Conservation (phyloP, 2,797 vertebrate species). For the Falco columbarius region DNA sequence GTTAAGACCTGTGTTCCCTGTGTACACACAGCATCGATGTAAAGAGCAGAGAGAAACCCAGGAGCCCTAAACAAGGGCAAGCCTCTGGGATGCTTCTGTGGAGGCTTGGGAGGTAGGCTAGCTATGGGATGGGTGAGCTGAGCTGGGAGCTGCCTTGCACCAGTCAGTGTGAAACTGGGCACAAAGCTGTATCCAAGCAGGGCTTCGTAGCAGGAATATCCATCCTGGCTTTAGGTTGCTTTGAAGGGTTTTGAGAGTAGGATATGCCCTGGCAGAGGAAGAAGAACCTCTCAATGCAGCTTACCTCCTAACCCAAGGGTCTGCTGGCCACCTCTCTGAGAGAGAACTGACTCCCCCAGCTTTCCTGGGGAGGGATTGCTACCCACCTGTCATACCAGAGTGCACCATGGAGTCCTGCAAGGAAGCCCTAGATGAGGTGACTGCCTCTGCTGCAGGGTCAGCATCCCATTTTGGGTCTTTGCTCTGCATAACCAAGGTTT, state of each 20-base stretch:
- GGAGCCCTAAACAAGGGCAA: not conserved
- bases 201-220: not conserved
- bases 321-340: not conserved
- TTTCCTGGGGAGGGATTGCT: not conserved
- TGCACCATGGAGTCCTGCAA: rapidly evolving
- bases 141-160: not conserved
- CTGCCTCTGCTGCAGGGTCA: not conserved
- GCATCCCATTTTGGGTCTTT: not conserved
- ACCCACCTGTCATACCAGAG: rapidly evolving
- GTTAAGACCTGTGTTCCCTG: not conserved
- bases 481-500: not conserved
- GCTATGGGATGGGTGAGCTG: not conserved
- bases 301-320: not conserved
- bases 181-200: not conserved
- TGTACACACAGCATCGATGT: rapidly evolving
- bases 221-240: not conserved
- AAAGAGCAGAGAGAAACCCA: not conserved
- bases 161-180: not conserved
- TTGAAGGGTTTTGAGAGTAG: rapidly evolving
- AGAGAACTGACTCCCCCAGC: rapidly evolving
- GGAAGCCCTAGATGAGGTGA: not conserved
- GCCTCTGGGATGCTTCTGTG: not conserved
- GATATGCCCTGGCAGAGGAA: not conserved
- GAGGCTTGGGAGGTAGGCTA: not conserved
- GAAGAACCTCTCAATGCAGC: not conserved